Conservation (phyloP, 2,888 invertebrate genomes). For the Drosophila paramelanica region DNA sequence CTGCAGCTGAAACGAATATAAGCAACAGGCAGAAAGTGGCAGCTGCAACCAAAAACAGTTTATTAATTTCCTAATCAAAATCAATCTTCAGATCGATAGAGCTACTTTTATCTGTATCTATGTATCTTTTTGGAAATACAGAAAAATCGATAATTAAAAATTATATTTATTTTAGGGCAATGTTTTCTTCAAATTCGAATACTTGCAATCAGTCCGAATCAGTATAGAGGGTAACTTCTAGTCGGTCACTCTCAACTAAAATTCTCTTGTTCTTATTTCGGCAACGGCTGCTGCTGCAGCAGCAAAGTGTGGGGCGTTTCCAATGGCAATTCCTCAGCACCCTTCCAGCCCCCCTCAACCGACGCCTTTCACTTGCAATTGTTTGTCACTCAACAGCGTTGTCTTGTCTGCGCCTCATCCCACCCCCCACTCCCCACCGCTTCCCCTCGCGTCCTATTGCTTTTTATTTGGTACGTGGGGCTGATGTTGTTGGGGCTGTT, state of each 20-base stretch:
- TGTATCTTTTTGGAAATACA: no score
- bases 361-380: constrained; percentile 77
- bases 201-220: no score
- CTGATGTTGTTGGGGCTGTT: constrained; percentile 20
- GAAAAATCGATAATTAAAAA: no score
- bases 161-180: no score
- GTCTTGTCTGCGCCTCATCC: constrained; percentile 42
- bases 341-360: not conserved
- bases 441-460: not conserved
- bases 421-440: not conserved
- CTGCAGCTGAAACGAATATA: not conserved
- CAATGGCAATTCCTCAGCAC: constrained; percentile 21
- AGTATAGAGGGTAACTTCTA: not conserved
- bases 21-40: no score
- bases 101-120: no score
- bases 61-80: no score
- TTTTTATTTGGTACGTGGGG: constrained; percentile 5
- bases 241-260: not conserved
- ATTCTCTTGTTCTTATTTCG: not conserved
- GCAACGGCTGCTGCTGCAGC: constrained; percentile 25
- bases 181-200: no score
- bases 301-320: constrained; percentile 6
- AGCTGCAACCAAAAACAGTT: no score
- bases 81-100: no score
- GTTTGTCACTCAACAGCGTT: constrained; percentile 78